Percentiles rank a stretch among this genome's conserved stretches.
Evolutionary conservation across 2,797 vertebrate species (phyloP).

Genomic region (Halcyon leucocephala): DNA sequence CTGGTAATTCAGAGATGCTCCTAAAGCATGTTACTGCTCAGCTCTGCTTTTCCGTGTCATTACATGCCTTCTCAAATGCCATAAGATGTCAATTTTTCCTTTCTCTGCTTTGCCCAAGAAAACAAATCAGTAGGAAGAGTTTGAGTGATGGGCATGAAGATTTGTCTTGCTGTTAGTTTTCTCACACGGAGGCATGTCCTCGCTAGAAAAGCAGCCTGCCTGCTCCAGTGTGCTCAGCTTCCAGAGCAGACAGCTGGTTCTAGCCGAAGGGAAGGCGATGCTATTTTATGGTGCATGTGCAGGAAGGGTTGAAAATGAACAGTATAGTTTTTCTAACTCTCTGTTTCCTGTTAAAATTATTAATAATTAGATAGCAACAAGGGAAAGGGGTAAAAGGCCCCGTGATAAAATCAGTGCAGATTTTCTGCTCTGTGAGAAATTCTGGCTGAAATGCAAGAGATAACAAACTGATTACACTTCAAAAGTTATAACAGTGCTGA

Average conservation of each 20-base stretch:
- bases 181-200: background rate
- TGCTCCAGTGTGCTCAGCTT: background rate
- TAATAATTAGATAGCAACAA: conserved; percentile 29
- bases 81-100: background rate
- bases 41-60: background rate
- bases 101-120: background rate
- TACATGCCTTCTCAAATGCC: background rate
- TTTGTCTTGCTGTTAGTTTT: background rate
- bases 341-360: conserved; percentile 24
- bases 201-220: background rate
- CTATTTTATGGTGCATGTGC: accelerated
- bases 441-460: conserved; percentile 4
- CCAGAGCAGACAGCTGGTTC: background rate
- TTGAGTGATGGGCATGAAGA: background rate
- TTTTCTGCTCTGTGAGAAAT: conserved; percentile 30
- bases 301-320: background rate
- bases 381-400: background rate
- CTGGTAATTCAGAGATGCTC: background rate
- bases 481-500: background rate
- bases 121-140: background rate
- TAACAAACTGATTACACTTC: background rate
- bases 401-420: conserved; percentile 44
- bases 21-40: background rate
- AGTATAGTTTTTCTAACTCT: background rate
- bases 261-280: background rate